phyloP scores from a whole-genome alignment of 2,888 invertebrate species.

The Ormia ochracea region DNA sequence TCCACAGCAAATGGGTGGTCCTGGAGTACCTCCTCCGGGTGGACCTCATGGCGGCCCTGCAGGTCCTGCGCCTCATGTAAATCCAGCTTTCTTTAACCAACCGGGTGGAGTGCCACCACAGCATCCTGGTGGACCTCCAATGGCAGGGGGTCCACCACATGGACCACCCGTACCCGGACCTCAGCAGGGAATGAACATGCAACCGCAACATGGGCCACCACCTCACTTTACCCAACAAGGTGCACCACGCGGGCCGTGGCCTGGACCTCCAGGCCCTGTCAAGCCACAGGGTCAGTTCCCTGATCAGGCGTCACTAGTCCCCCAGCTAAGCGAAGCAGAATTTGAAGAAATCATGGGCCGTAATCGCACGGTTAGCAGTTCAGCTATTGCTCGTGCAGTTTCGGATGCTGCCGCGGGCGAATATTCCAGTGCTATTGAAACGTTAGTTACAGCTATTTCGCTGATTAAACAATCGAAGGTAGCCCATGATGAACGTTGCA shows the following conservation, averaged over 20 bases:
- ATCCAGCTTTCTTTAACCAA: slow-evolving; percentile 97
- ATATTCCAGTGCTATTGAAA: slow-evolving; percentile 98
- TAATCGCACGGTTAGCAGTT: slow-evolving; percentile 97
- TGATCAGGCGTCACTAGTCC: slow-evolving; percentile 78
- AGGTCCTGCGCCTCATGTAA: slow-evolving; percentile 95
- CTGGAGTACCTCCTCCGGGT: slow-evolving; percentile 77
- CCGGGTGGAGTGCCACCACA: slow-evolving; percentile 75
- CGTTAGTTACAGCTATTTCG: slow-evolving; percentile 98
- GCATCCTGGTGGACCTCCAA: slow-evolving; percentile 79
- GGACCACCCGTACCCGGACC: slow-evolving; percentile 78
- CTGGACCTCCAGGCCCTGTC: slow-evolving; percentile 77
- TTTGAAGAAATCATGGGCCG: slow-evolving; percentile 99
- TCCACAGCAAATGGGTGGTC: slow-evolving; percentile 78
- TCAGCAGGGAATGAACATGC: slow-evolving; percentile 75
- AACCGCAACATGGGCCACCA: slow-evolving; percentile 81
- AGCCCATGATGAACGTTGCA: slow-evolving; percentile 92
- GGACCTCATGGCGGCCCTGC: slow-evolving; percentile 78
- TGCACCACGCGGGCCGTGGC: slow-evolving; percentile 84
- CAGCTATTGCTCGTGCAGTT: slow-evolving; percentile 95
- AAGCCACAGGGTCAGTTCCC: slow-evolving; percentile 75
- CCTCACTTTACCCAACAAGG: slow-evolving; percentile 83
- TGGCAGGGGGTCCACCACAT: slow-evolving; percentile 78
- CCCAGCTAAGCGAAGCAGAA: slow-evolving; percentile 91
- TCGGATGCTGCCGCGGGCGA: slow-evolving; percentile 98
- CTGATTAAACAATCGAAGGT: slow-evolving; percentile 98